These are phyloP conservation scores for Linepithema humile DNA, from an alignment of 1,140 invertebrate genomes.

Conservation along the genomic window DNA sequence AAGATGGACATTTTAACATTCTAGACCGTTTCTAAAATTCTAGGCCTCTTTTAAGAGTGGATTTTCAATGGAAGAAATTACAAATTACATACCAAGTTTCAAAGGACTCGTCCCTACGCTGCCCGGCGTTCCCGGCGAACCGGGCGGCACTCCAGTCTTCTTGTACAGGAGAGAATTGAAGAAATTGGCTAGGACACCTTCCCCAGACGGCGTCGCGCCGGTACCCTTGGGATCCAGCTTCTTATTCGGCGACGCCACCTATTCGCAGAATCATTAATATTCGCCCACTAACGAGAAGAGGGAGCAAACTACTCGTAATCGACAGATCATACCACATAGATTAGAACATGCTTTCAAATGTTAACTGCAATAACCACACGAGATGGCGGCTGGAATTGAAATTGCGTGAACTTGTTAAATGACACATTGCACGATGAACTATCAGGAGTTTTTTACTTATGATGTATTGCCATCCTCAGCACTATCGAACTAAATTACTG, in stretches of 20 bases:
- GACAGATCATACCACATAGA: conserved; percentile 72
- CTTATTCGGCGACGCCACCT: conserved; percentile 83
- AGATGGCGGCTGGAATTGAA: conserved; percentile 54
- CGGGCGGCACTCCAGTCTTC: conserved; percentile 89
- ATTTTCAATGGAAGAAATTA: too few species aligned
- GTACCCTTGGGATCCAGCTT: conserved; percentile 81
- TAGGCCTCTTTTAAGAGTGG: too few species aligned
- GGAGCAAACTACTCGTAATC: background rate
- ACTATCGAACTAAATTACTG: background rate
- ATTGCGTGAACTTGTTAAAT: conserved; percentile 40
- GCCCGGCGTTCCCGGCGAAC: conserved; percentile 83
- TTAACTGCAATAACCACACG: conserved; percentile 61
- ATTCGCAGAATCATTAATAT: conserved; percentile 64
- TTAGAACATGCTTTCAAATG: conserved; percentile 76
- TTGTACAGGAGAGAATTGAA: conserved; percentile 98
- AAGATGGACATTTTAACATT: too few species aligned
- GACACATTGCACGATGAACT: background rate
- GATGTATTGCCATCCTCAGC: background rate
- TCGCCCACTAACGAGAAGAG: background rate
- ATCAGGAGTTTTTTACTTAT: background rate
- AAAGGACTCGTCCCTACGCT: conserved; percentile 78
- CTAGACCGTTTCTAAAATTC: too few species aligned
- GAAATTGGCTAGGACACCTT: conserved; percentile 98
- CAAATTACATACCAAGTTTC: conserved; percentile 77
- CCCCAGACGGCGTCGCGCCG: conserved; percentile 89